Evolutionary conservation across 2,797 vertebrate genomes (phyloP).

Genomic region (Mastacembelus armatus): DNA sequence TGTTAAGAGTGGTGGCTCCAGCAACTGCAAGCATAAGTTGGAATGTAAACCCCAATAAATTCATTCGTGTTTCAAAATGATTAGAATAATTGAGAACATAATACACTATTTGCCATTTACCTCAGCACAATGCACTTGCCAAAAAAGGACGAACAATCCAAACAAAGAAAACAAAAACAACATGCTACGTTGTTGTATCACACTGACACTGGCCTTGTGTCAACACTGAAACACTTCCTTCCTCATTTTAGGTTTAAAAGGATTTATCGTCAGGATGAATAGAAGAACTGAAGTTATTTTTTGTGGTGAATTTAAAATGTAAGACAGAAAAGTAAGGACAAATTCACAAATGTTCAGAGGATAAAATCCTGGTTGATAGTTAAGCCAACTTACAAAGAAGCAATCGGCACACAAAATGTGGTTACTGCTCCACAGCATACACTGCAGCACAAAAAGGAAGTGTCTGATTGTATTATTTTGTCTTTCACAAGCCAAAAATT

Average conservation of each 20-base stretch:
- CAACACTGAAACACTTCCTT: slow-evolving; percentile 49
- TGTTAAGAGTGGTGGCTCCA: slow-evolving; percentile 49
- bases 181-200: slow-evolving; percentile 29
- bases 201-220: slow-evolving; percentile 15
- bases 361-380: background rate
- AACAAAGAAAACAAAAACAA: slow-evolving; percentile 14
- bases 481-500: slow-evolving; percentile 40
- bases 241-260: slow-evolving; percentile 28
- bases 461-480: slow-evolving; percentile 41
- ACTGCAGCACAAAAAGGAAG: slow-evolving; percentile 36
- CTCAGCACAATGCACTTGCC: slow-evolving; percentile 12
- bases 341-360: slow-evolving; percentile 31
- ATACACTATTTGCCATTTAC: slow-evolving; percentile 42
- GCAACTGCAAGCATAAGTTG: slow-evolving; percentile 60
- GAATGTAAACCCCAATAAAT: slow-evolving; percentile 67
- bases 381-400: slow-evolving; percentile 13
- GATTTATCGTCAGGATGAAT: background rate
- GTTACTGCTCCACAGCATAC: slow-evolving; percentile 16
- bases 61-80: too few species aligned
- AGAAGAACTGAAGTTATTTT: slow-evolving; percentile 6
- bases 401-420: slow-evolving; percentile 20
- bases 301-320: background rate
- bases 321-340: slow-evolving; percentile 6
- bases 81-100: slow-evolving; percentile 36
- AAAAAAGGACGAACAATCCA: background rate